A percentile compares a stretch with the other conserved stretches of the same genome.
phyloP scores from a whole-genome alignment of 2,113 vertebrate species.

The Tachysurus vachellii region DNA sequence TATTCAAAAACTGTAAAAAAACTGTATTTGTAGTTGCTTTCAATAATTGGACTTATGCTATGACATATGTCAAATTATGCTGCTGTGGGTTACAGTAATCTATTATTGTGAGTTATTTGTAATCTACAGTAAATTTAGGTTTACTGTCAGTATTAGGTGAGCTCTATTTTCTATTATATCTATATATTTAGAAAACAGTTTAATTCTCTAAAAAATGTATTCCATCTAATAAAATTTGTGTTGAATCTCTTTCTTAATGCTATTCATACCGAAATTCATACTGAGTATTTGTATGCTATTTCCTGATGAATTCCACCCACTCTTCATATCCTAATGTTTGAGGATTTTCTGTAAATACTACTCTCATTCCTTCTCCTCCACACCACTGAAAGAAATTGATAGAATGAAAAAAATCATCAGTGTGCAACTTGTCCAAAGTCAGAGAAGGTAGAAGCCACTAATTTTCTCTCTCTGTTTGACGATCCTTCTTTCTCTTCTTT shows the following conservation, averaged over 20 bases:
- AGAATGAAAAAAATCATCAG: background rate
- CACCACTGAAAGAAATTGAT: conserved; percentile 22
- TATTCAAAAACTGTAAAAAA: background rate
- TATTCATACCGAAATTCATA: background rate
- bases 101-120: background rate
- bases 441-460: background rate
- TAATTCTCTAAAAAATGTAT: background rate
- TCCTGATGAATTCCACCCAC: background rate
- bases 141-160: background rate
- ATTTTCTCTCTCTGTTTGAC: background rate
- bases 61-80: background rate
- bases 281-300: background rate
- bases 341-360: background rate
- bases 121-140: background rate
- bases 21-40: background rate
- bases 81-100: background rate
- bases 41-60: background rate
- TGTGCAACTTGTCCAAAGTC: background rate
- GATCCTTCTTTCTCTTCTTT: conserved; percentile 50
- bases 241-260: background rate
- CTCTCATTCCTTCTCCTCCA: background rate
- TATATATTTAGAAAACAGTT: background rate
- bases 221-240: background rate
- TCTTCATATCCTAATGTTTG: background rate
- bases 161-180: background rate